Evolutionary conservation across 2,888 invertebrate genomes (phyloP), one percentile per base, ranked within the genome.

Genomic region (Sclerodermus sp.): DNA sequence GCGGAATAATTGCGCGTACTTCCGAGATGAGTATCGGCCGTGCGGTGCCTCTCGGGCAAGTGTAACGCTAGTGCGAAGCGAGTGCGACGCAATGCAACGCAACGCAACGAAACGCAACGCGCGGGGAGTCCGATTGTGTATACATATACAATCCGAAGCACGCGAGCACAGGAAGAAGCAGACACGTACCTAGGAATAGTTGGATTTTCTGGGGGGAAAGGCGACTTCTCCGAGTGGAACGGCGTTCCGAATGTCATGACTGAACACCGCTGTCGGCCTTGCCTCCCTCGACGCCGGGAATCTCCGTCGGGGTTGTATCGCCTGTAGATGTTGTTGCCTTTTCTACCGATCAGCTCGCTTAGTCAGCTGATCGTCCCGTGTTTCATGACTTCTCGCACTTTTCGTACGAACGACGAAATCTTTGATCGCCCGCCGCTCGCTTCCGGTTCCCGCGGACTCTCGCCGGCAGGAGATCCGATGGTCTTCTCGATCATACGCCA

Each of bases 231-330:
- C 49, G 54, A 68, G 58, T 73, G 67, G 51, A 74, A 71, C 32
- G 72, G 61, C 51, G 73, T 71, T 55, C 75, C 67, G 60, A 71
- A 77, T 54, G 76, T 76, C 76, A 76, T 76, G 64, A 71, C 63
- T 44, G 71, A 70, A 60, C 67, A 71, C 56, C 57, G 51, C 12
- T 61, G 54, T 36, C 48, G 53, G 18, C 51, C 52, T 16, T 55
- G 52, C 39, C 42, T 49, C 15, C 43, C 52, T n/a, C 42, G 46
- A 10, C 42, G 39, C 16, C 18, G 34, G 10, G 53, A 49, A 39
- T 53, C 45, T 34, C 53, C 49, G 29, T 53, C 38, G 45, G 38
- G 34, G 42, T 45, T 37, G 40, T 38, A 53, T 46, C 58, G 50
- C 48, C 52, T 47, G 42, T 56, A 55, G 55, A 41, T 55, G 45